Percentiles rank a stretch among this genome's conserved stretches.
Conservation (phyloP, 2,888 invertebrate genomes). For the Pheosia gnoma region DNA sequence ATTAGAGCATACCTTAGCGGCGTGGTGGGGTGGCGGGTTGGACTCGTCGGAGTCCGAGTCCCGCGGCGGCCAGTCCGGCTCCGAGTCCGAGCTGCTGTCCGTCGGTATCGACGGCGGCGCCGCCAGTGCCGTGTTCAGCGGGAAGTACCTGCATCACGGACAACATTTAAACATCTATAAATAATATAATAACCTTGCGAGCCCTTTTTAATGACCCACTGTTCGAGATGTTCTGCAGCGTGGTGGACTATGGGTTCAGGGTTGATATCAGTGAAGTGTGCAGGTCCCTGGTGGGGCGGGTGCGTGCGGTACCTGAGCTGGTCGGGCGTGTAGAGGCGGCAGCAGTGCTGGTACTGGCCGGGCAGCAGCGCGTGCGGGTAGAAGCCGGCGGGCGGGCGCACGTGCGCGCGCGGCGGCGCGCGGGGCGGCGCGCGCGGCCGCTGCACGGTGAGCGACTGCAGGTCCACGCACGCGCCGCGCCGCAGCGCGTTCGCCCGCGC, state of each 20-base stretch:
- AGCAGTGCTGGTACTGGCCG: conserved; percentile 97
- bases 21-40: conserved; percentile 56
- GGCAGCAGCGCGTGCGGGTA: conserved; percentile 98
- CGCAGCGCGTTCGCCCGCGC: conserved; percentile 91
- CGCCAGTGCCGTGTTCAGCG: conserved; percentile 93
- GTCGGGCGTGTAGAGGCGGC: conserved; percentile 90
- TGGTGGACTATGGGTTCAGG: too few relatives aligned
- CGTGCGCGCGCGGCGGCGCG: conserved; percentile 44
- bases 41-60: conserved; percentile 63
- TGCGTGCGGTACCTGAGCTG: conserved; percentile 84
- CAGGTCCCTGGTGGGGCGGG: too few relatives aligned
- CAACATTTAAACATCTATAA: background rate
- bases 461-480: conserved; percentile 92
- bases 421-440: conserved; percentile 65
- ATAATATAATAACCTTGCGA: too few relatives aligned
- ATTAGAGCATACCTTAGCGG: conserved; percentile 61
- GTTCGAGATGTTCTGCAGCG: too few relatives aligned
- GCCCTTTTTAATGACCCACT: too few relatives aligned
- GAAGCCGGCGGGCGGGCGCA: conserved; percentile 81
- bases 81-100: conserved; percentile 67
- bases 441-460: conserved; percentile 95
- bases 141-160: conserved; percentile 88
- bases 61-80: conserved; percentile 61
- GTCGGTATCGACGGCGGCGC: conserved; percentile 68
- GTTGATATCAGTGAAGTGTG: too few relatives aligned